Conservation (phyloP, 2,113 vertebrate species). For the Halichoeres trimaculatus region DNA sequence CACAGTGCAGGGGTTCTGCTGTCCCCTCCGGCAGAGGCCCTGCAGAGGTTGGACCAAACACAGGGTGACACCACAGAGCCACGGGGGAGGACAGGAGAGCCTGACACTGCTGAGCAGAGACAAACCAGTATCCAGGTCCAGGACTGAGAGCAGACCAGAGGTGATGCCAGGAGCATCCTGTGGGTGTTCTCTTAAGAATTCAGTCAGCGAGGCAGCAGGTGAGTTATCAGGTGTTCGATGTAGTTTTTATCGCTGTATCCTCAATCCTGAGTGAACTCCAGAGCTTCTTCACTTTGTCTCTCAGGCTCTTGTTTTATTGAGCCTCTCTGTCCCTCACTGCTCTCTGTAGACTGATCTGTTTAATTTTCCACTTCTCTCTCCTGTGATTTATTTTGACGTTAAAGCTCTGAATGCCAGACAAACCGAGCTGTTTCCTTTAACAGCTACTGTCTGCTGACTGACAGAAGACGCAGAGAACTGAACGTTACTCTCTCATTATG, state of each 20-base stretch:
- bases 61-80: conserved; percentile 17
- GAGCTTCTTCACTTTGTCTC: neutral
- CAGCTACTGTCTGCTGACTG: no score
- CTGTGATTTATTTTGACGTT: no score
- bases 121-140: neutral
- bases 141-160: conserved; percentile 14
- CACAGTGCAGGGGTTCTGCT: conserved; percentile 72
- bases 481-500: no score
- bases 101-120: conserved; percentile 1
- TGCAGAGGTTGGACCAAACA: conserved; percentile 9
- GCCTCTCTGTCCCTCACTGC: no score
- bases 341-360: no score
- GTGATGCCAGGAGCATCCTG: neutral
- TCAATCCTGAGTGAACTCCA: neutral
- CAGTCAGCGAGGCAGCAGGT: conserved; percentile 37
- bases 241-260: neutral
- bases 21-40: conserved; percentile 71
- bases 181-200: neutral
- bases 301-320: no score
- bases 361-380: no score
- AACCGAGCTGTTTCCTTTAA: no score
- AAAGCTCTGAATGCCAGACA: no score
- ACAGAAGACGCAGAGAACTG: no score
- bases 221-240: neutral
- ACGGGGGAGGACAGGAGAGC: conserved; percentile 3